These are phyloP conservation scores for Alces alces DNA, from an alignment of 2,113 vertebrate genomes.

Conservation along the genomic window DNA sequence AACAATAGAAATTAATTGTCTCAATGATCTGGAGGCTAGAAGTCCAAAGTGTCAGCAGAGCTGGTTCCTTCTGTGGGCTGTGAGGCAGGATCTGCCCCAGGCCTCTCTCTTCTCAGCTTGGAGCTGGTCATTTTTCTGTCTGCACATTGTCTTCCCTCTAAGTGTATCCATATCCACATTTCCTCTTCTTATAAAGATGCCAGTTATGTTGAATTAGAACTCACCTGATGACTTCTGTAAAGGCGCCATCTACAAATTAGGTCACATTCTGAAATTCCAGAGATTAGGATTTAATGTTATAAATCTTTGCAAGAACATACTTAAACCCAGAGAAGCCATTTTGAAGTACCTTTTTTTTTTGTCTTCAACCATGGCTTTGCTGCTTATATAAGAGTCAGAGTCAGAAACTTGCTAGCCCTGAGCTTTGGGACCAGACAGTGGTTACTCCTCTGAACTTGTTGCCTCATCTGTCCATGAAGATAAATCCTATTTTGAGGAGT, in stretches of 20 bases:
- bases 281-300: not conserved
- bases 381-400: not conserved
- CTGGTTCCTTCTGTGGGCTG: not conserved
- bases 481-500: not conserved
- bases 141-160: not conserved
- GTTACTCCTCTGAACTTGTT: not conserved
- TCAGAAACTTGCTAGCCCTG: not conserved
- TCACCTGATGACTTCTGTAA: not conserved
- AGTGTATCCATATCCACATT: not conserved
- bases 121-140: not conserved
- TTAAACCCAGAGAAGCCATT: not conserved
- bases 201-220: not conserved
- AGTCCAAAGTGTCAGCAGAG: not conserved
- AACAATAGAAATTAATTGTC: not conserved
- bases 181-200: not conserved
- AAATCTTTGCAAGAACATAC: fast-evolving
- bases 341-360: not conserved
- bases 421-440: not conserved
- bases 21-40: not conserved
- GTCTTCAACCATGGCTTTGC: not conserved
- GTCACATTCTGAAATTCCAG: not conserved
- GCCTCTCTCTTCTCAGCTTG: not conserved
- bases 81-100: not conserved
- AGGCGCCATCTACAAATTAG: not conserved
- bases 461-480: not conserved